These are phyloP conservation scores for Siderastrea radians DNA, from an alignment of 92 coral and sea anemone species.

Conservation along the genomic window DNA sequence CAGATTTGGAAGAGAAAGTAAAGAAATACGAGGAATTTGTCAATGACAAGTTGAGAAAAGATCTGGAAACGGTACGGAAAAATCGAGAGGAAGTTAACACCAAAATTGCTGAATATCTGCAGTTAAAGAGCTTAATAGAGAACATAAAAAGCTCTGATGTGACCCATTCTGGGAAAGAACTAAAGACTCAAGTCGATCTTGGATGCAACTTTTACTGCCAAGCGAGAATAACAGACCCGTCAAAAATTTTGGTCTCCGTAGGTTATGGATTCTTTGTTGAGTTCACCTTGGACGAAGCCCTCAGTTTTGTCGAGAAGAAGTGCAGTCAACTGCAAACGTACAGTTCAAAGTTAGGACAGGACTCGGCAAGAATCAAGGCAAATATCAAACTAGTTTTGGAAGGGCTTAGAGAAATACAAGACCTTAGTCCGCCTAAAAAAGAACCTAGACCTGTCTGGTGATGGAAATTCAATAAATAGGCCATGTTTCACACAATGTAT, in stretches of 20 bases:
- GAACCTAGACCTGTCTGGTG: constrained; percentile 39
- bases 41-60: constrained; percentile 84
- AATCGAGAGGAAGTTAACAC: constrained; percentile 83
- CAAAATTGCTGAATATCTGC: constrained; percentile 84
- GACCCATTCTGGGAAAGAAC: constrained; percentile 63
- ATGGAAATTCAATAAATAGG: neutral
- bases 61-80: constrained; percentile 81
- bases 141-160: constrained; percentile 73
- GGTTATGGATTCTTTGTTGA: constrained; percentile 98
- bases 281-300: constrained; percentile 94
- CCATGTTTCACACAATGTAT: neutral
- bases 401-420: constrained; percentile 93
- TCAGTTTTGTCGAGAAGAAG: constrained; percentile 86
- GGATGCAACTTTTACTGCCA: constrained; percentile 97
- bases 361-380: constrained; percentile 92
- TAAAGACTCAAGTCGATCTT: constrained; percentile 90
- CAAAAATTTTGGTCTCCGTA: constrained; percentile 90
- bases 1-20: constrained; percentile 77
- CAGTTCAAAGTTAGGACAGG: constrained; percentile 81
- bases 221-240: constrained; percentile 88
- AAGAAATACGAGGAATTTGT: constrained; percentile 89
- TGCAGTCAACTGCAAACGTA: constrained; percentile 74
- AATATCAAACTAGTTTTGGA: constrained; percentile 88
- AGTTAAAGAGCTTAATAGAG: constrained; percentile 81
- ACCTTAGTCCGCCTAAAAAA: constrained; percentile 9